Evolutionary conservation across 2,113 vertebrate genomes (phyloP).

Genomic region (Circaetus gallicus): DNA sequence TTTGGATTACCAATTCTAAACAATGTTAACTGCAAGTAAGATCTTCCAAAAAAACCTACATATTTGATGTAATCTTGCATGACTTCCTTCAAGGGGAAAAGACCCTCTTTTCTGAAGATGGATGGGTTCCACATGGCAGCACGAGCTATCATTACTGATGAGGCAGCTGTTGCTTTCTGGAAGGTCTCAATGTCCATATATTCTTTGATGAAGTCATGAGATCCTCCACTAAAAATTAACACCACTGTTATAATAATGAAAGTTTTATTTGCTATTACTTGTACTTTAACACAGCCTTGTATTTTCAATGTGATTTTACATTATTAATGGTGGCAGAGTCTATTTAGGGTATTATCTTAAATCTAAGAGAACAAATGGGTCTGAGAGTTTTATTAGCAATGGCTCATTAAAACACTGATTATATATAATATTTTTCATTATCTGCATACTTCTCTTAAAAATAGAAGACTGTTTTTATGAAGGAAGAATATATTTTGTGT

Average conservation of each 20-base stretch:
- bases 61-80: conserved; percentile 92
- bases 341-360: neutral
- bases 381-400: neutral
- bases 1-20: neutral
- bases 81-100: conserved; percentile 81
- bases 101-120: conserved; percentile 83
- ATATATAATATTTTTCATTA: neutral
- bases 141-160: conserved; percentile 93
- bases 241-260: neutral
- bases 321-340: neutral
- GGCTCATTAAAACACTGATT: neutral
- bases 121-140: conserved; percentile 98
- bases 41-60: conserved; percentile 67
- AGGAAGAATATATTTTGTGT: neutral
- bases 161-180: conserved; percentile 76
- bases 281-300: neutral
- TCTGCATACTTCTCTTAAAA: neutral
- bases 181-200: conserved; percentile 83
- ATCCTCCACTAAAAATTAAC: conserved; percentile 85
- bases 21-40: neutral
- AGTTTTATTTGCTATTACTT: neutral
- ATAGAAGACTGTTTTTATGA: neutral
- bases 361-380: neutral
- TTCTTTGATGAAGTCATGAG: conserved; percentile 87
- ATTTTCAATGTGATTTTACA: neutral